These are phyloP conservation scores for Archocentrus centrarchus DNA, from an alignment of 2,113 vertebrate genomes.

Conservation along the genomic window DNA sequence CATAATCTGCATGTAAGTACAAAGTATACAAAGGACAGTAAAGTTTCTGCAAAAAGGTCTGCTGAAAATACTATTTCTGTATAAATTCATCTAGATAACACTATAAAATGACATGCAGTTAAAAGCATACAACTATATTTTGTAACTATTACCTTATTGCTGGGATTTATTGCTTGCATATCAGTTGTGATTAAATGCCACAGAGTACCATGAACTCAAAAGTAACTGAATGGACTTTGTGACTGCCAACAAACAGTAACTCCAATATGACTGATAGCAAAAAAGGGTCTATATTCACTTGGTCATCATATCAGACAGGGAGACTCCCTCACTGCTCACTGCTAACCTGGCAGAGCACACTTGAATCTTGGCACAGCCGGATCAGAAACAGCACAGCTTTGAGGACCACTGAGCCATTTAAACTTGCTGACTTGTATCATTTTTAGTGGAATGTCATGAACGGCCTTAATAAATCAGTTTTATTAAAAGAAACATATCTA, in stretches of 20 bases:
- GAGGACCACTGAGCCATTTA: conserved; percentile 39
- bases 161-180: neutral
- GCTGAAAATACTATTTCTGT: neutral
- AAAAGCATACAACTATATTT: neutral
- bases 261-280: conserved; percentile 14
- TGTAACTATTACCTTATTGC: neutral
- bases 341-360: conserved; percentile 38
- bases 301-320: conserved; percentile 34
- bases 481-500: conserved; percentile 73
- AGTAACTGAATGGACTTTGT: conserved; percentile 9
- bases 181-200: neutral
- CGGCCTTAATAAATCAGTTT: conserved; percentile 61
- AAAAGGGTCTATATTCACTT: conserved; percentile 27
- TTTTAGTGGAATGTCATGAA: conserved; percentile 46
- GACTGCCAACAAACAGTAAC: conserved; percentile 21
- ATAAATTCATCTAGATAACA: neutral
- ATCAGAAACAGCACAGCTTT: conserved; percentile 24
- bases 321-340: conserved; percentile 21
- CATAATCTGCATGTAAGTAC: neutral
- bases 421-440: conserved; percentile 68
- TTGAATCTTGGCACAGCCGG: conserved; percentile 43
- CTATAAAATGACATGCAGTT: neutral
- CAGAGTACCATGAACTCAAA: neutral
- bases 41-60: neutral
- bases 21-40: neutral